These are phyloP conservation scores for Patiria pectinifera DNA, from an alignment of 53 echinoderm and acorn worm genomes.

Conservation along the genomic window DNA sequence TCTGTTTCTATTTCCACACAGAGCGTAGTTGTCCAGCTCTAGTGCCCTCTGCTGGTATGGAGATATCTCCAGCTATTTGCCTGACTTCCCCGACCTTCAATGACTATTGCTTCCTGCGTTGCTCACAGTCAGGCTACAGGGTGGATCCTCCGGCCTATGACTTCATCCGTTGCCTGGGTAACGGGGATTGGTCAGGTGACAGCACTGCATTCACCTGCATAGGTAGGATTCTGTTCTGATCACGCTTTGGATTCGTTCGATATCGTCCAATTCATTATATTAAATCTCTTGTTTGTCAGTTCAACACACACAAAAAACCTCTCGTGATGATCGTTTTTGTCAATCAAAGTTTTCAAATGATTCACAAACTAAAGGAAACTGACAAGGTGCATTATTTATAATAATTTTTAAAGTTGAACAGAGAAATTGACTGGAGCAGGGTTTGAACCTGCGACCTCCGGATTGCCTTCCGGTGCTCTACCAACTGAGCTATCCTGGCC, in stretches of 20 bases:
- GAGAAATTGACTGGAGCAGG: too few species aligned
- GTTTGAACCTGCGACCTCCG: too few species aligned
- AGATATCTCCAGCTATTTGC: conserved; percentile 66
- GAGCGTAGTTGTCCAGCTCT: conserved; percentile 59
- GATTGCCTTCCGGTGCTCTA: too few species aligned
- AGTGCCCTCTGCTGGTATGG: conserved; percentile 40
- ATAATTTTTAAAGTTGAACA: too few species aligned
- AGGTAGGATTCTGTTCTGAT: conserved; percentile 50
- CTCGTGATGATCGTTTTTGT: too few species aligned
- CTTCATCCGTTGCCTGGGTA: conserved; percentile 72
- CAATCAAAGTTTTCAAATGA: too few species aligned
- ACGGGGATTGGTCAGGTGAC: conserved; percentile 81
- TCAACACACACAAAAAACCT: too few species aligned
- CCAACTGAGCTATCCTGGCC: too few species aligned
- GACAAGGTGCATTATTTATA: too few species aligned
- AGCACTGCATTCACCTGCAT: conserved; percentile 60
- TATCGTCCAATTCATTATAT: not conserved
- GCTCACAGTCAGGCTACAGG: conserved; percentile 64
- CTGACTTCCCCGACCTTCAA: conserved; percentile 56
- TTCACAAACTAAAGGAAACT: too few species aligned
- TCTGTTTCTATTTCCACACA: not conserved
- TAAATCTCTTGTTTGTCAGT: not conserved
- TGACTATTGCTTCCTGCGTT: conserved; percentile 76
- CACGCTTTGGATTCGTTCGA: not conserved
- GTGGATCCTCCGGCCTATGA: conserved; percentile 68